These are phyloP conservation scores for Hyles vespertilio DNA, from an alignment of 1,140 invertebrate species.

Conservation along the genomic window DNA sequence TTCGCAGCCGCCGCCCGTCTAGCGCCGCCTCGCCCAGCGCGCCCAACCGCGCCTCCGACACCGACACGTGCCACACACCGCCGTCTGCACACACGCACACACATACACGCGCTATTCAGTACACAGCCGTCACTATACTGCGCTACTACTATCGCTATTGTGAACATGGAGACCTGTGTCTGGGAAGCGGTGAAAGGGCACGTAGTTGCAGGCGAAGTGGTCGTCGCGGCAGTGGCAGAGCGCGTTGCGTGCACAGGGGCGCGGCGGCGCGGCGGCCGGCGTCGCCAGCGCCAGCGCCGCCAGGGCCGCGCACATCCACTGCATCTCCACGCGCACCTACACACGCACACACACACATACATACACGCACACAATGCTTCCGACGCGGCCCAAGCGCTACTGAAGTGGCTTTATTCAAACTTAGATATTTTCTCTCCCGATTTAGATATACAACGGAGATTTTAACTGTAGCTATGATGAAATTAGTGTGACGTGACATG, in stretches of 20 bases:
- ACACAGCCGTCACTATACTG: not conserved
- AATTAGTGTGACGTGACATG: no score
- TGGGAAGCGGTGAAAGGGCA: conserved; percentile 47
- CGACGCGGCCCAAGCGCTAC: no score
- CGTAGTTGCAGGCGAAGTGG: conserved; percentile 39
- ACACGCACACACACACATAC: not conserved
- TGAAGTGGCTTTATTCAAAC: no score
- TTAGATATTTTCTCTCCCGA: no score
- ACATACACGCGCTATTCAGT: not conserved
- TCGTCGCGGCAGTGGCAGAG: conserved; percentile 40
- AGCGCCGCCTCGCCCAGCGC: conserved; percentile 45
- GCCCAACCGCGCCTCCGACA: conserved; percentile 42
- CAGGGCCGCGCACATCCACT: not conserved
- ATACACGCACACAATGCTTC: no score
- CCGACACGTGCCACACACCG: conserved; percentile 38
- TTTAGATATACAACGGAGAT: no score
- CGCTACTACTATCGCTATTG: not conserved
- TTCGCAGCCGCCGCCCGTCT: conserved; percentile 40
- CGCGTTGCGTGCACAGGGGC: conserved; percentile 26
- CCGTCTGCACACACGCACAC: conserved; percentile 21
- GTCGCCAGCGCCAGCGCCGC: conserved; percentile 11
- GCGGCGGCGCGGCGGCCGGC: conserved; percentile 7
- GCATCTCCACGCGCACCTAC: conserved; percentile 3
- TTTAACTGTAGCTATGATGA: no score
- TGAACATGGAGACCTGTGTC: conserved; percentile 27